Base-by-base conservation (phyloP, 2,113 vertebrate genomes). In the Scortum barcoo region DNA sequence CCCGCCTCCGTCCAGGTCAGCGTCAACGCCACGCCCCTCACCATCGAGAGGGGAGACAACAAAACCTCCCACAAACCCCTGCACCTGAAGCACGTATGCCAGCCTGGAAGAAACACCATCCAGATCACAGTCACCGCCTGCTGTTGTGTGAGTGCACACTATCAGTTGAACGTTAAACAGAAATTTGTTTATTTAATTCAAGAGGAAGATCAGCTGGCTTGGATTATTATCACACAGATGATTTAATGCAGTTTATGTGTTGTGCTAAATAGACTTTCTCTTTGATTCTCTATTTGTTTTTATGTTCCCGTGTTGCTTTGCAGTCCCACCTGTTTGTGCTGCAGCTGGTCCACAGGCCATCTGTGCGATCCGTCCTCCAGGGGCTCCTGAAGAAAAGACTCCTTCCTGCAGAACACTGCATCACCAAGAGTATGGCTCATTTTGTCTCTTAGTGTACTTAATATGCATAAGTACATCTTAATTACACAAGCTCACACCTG, bases 311-410 rank as follows among this genome's bases (percentile, higher is more conserved):
- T 82, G 61, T 82, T 86, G 75, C 79, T 82, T 66, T 78, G 81
- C 96, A 99, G 98, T 99, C 98, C 24, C 98, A 99, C 96, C 95
- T 99, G 95, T 99, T 99, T 86, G 98, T 99, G 95, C 96, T 99
- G 92, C 98, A 99, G 95, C 94, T 99, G 95, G 98, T 99, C 67
- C 98, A 99, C 92, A 94, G 98, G 91, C 98, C 98, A 40, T 99
- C 98, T 0, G 98, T 99, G 76, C 96, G 98, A 79, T 99, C 98
- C 0, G 98, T 99, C 62, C 97, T 99, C 81, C 98, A 99, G 94
- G 98, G 98, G 78, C 96, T 99, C 54, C 95, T 99, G 76, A 99
- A 99, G 95, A 99, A 99, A 90, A 97, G 98, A 57, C 97, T 99
- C 72, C 96, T 99, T 88, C 98, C 98, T 1, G 98, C 98, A 4